A percentile compares a stretch with the other conserved stretches of the same genome.
These are phyloP conservation scores for Synaphobranchus kaupii DNA, from an alignment of 2,797 vertebrate species.

Conservation along the genomic window DNA sequence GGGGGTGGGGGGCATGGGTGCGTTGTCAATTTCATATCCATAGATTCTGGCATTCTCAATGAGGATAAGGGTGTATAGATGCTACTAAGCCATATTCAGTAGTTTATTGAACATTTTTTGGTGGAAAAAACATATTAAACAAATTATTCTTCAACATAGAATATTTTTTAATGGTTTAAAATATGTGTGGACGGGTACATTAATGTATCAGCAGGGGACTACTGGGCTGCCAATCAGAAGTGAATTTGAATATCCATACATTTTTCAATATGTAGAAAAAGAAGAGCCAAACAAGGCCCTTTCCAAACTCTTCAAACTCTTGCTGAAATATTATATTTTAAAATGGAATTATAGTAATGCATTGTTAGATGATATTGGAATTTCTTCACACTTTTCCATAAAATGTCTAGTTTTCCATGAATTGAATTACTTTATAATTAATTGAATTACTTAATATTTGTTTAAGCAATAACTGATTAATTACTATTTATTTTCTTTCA, in stretches of 20 bases:
- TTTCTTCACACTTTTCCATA: not conserved
- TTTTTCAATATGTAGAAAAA: not conserved
- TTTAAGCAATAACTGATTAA: not conserved
- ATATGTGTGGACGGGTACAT: too few species aligned
- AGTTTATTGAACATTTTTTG: too few species aligned
- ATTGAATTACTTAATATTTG: not conserved
- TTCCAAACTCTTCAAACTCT: not conserved
- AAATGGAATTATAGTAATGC: not conserved
- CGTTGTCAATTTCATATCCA: too few species aligned
- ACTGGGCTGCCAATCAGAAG: not conserved
- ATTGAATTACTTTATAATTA: not conserved
- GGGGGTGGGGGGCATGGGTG: too few species aligned
- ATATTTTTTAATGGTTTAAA: too few species aligned
- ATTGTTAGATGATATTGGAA: not conserved
- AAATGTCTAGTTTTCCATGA: not conserved
- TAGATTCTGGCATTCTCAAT: too few species aligned
- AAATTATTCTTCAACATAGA: too few species aligned
- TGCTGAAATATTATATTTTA: not conserved
- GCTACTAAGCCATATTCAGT: too few species aligned
- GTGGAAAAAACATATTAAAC: too few species aligned
- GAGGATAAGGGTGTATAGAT: too few species aligned
- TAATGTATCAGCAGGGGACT: not conserved
- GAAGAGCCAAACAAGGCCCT: not conserved
- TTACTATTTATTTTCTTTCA: slow-evolving; percentile 30
- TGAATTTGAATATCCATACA: not conserved